These are phyloP conservation scores for Chironomus tepperi DNA, from an alignment of 1,140 invertebrate genomes.

Conservation along the genomic window DNA sequence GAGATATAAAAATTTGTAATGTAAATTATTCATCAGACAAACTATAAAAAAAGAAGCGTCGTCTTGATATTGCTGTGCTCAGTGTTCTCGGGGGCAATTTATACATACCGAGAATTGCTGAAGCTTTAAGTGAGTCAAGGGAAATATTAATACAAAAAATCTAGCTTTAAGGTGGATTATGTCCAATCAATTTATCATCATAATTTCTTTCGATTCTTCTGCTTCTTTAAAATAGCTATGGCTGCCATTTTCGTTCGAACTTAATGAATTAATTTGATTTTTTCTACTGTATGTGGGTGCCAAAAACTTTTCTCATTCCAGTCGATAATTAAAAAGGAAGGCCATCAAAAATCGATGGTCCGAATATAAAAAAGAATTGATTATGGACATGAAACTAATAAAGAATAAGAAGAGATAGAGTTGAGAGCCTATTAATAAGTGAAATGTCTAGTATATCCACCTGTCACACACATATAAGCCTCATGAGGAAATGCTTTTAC, in stretches of 20 bases:
- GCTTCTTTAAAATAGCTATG: background rate
- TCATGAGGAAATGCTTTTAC: background rate
- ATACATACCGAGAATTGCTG: background rate
- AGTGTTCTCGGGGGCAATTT: background rate
- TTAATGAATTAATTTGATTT: background rate
- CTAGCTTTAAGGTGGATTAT: background rate
- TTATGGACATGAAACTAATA: no score
- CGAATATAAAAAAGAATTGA: background rate
- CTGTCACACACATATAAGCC: background rate
- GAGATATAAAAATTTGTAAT: no score
- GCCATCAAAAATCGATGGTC: slow-evolving; percentile 6
- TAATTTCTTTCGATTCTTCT: background rate
- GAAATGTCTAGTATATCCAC: background rate
- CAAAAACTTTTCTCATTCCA: background rate
- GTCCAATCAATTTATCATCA: slow-evolving; percentile 23
- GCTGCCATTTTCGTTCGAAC: background rate
- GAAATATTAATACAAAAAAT: background rate
- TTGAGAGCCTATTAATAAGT: no score
- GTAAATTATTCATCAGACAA: no score
- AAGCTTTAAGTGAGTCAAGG: background rate
- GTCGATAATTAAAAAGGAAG: background rate
- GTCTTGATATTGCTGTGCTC: background rate
- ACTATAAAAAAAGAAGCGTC: background rate
- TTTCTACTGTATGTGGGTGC: background rate
- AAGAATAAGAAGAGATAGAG: no score